Conservation (phyloP, 2,797 vertebrate genomes). For the Chrysolophus pictus region DNA sequence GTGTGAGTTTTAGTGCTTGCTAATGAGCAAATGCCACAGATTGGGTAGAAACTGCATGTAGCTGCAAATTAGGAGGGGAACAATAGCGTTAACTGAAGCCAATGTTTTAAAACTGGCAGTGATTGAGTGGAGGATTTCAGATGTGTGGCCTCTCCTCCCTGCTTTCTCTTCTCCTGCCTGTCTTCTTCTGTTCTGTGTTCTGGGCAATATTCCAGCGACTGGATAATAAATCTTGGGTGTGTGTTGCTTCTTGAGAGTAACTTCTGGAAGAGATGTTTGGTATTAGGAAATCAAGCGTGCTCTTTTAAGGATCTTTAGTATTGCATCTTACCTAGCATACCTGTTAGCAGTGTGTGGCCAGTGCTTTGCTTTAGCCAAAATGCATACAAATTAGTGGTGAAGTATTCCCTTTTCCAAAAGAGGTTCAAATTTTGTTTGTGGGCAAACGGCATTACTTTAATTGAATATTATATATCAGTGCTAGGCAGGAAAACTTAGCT, state of each 20-base stretch:
- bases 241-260: conserved; percentile 15
- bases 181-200: not conserved
- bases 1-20: not conserved
- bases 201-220: not conserved
- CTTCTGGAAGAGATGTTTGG: not conserved
- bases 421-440: not conserved
- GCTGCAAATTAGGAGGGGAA: conserved; percentile 11
- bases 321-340: not conserved
- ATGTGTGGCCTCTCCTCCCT: not conserved
- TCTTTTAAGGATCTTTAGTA: not conserved
- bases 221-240: conserved; percentile 16
- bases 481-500: not conserved
- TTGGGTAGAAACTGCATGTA: not conserved
- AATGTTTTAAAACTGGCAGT: not conserved
- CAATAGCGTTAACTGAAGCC: not conserved
- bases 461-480: not conserved
- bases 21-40: not conserved
- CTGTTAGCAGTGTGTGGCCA: not conserved
- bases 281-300: not conserved
- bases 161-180: not conserved
- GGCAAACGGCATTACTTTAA: not conserved
- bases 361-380: not conserved
- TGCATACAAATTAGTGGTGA: not conserved
- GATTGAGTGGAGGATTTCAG: not conserved
- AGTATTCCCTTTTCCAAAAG: not conserved